Conservation (phyloP, 2,888 invertebrate genomes). For the Spisula subtruncata region DNA sequence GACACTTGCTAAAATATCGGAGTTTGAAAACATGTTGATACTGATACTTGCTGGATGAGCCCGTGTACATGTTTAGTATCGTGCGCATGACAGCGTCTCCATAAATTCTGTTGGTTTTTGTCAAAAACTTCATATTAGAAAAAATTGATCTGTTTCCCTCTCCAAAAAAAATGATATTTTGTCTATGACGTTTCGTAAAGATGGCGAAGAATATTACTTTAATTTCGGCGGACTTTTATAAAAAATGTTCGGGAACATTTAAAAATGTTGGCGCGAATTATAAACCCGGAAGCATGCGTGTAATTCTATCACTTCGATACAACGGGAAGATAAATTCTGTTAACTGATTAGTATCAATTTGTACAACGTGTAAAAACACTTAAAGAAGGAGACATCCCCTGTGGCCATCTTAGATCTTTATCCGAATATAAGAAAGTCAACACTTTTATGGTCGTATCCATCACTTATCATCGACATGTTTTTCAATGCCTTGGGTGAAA, state of each 20-base stretch:
- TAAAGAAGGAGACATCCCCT: neutral
- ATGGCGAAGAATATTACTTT: neutral
- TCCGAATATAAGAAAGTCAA: slow-evolving; percentile 48
- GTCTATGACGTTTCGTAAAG: no score
- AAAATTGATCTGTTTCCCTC: no score
- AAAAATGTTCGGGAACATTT: neutral
- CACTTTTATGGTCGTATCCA: slow-evolving; percentile 43
- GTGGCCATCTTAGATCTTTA: slow-evolving; percentile 8
- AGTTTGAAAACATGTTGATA: no score
- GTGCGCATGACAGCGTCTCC: no score
- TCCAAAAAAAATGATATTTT: no score
- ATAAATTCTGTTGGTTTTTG: no score
- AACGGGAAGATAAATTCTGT: slow-evolving; percentile 14
- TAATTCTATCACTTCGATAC: neutral
- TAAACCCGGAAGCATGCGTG: slow-evolving; percentile 28
- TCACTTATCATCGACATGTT: slow-evolving; percentile 32
- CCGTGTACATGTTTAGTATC: no score
- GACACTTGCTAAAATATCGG: no score
- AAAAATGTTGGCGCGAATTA: neutral
- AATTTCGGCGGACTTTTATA: neutral
- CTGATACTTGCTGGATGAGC: no score
- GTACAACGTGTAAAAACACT: slow-evolving; percentile 53
- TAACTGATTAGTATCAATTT: slow-evolving; percentile 59
- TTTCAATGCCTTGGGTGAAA: slow-evolving; percentile 34
- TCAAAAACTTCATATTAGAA: no score